Conservation (phyloP, 2,888 invertebrate genomes). For the Diogma glabrata region DNA sequence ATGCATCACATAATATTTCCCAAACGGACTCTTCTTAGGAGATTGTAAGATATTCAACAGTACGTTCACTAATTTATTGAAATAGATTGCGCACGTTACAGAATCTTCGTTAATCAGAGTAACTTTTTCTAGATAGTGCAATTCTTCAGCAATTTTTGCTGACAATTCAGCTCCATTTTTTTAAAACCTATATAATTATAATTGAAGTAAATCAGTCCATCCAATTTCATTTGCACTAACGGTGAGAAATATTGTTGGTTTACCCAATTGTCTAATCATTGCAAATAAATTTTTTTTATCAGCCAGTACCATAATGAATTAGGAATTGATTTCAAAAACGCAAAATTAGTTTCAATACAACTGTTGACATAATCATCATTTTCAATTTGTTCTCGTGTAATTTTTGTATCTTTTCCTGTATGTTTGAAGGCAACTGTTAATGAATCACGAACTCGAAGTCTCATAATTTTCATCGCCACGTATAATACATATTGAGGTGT, state of each 20-base stretch:
- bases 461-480: too few species aligned
- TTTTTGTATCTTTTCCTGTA: conserved; percentile 15
- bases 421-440: too few species aligned
- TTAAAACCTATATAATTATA: too few species aligned
- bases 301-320: too few species aligned
- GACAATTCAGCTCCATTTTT: conserved; percentile 18
- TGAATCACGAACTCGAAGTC: too few species aligned
- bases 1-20: conserved; percentile 21
- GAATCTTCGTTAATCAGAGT: too few species aligned
- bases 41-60: conserved; percentile 19
- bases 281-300: conserved; percentile 32
- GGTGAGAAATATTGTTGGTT: conserved; percentile 31
- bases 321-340: conserved; percentile 26
- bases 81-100: conserved; percentile 18
- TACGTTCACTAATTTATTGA: conserved; percentile 15
- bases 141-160: conserved; percentile 10
- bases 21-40: conserved; percentile 21
- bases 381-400: conserved; percentile 20
- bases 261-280: conserved; percentile 31
- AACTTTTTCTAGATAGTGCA: conserved; percentile 17
- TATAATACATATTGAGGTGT: conserved; percentile 24
- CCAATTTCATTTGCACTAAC: conserved; percentile 33
- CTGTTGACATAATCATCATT: conserved; percentile 18
- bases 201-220: too few species aligned
- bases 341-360: conserved; percentile 19